Base-by-base conservation (phyloP, 2,797 vertebrate genomes). In the Falco biarmicus region DNA sequence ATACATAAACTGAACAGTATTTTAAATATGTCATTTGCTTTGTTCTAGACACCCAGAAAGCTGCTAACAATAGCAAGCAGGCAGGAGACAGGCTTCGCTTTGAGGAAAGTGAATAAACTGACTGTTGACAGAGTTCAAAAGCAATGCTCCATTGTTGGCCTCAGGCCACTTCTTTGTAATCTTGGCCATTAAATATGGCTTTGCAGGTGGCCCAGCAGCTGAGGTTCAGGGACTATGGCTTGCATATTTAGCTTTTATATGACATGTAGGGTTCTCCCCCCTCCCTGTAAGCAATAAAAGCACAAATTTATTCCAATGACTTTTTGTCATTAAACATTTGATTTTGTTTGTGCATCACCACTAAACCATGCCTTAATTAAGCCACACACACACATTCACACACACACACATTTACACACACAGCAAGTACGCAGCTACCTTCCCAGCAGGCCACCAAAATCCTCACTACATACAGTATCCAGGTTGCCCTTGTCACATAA, bases 111-210 rank as follows among this genome's bases (percentile, higher is more conserved):
- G 98, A 98, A 98, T 98, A 97, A 98, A 97, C 97, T 97, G 96
- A 95, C 97, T 98, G 98, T 98, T 98, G 98, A 98, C 98, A 97
- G 97, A 98, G 97, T 98, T 98, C 97, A 98, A 98, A 98, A 91
- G 97, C 96, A 92, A 93, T 83, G 97, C 98, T 98, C 95, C 77
- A 95, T 94, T 97, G 97, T 81, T 97, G 98, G 98, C 98, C 98
- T 83, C 73, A 96, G 98, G 98, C 97, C 97, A 86, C 89, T 95
- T 96, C 98, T 98, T 98, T 98, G 98, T 98, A 97, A 98, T 97
- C 97, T 94, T 97, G 97, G 98, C 97, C 97, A 98, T 98, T 98
- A 98, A 98, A 98, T 97, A 83, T 93, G 96, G 97, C 97, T 98
- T 97, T 98, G 97, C 98, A 98, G 98, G 98, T 98, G 98, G 98